phyloP scores from a whole-genome alignment of 2,888 invertebrate genomes.

The Leptura quadrifasciata region DNA sequence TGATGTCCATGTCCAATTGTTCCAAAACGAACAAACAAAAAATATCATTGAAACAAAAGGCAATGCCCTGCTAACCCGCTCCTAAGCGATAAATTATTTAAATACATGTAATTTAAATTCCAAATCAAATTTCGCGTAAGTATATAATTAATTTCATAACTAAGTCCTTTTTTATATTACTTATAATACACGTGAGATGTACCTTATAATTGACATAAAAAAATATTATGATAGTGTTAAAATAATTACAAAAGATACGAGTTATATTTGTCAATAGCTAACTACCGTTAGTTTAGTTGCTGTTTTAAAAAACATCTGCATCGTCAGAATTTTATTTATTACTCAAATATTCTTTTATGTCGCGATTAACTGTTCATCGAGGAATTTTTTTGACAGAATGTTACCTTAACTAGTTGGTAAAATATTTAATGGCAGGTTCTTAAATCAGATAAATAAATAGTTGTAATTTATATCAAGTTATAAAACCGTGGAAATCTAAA shows the following conservation, averaged over 20 bases:
- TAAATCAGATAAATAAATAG: slow-evolving; percentile 4
- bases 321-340: slow-evolving; percentile 5
- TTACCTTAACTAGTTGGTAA: slow-evolving; percentile 8
- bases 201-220: not conserved
- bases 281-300: slow-evolving; percentile 19
- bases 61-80: slow-evolving; percentile 21
- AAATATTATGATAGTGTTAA: not conserved
- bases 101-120: slow-evolving; percentile 30
- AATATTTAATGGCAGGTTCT: not conserved
- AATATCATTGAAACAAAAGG: slow-evolving; percentile 14
- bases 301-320: slow-evolving; percentile 19
- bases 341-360: slow-evolving; percentile 17
- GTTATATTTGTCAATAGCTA: not conserved
- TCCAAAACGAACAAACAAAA: not conserved
- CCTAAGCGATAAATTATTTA: slow-evolving; percentile 23
- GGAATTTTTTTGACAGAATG: not conserved
- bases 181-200: not conserved
- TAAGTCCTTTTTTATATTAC: not conserved
- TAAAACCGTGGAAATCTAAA: too few species aligned
- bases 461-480: slow-evolving; percentile 15
- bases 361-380: slow-evolving; percentile 11
- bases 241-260: not conserved
- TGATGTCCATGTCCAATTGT: not conserved
- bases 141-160: slow-evolving; percentile 2
- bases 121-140: not conserved